Evolutionary conservation across 2,113 vertebrate species (phyloP), one percentile per base, ranked within the genome.

Genomic region (Syrrhaptes paradoxus): DNA sequence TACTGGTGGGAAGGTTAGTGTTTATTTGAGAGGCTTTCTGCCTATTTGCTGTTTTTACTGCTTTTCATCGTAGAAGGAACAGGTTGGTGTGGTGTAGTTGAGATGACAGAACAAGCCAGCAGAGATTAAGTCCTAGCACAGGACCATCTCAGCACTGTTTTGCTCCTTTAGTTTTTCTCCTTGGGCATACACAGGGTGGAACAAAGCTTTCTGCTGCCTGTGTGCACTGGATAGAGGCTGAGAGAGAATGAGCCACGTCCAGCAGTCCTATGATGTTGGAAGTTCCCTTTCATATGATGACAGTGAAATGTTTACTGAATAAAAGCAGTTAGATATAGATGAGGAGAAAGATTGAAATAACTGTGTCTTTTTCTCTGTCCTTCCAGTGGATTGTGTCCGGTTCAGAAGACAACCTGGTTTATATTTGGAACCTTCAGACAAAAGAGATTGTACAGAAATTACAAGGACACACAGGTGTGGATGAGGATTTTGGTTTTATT

Each of bases 371-470:
- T 55, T 58, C 48, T 91, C 58, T 91, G 31, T 15, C 21, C 28
- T 18, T 88, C 15, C 90, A 99, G 99, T 99, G 99, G 99, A 99
- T 99, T 1, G 99, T 99, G 90, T 99, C 99, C 0, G 99, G 99
- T 63, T 99, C 99, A 2, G 99, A 99, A 96, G 99, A 99, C 97
- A 99, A 99, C 98, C 98, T 99, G 97, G 99, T 99, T 89, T 99
- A 99, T 79, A 99, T 99, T 82, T 99, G 99, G 99, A 99, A 99
- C 98, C 98, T 99, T 91, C 99, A 99, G 98, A 99, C 99, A 5
- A 99, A 99, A 98, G 99, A 99, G 98, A 99, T 99, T 2, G 99
- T 99, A 92, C 99, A 99, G 98, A 99, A 99, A 91, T 97, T 99
- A 89, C 99, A 99, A 94, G 99, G 99, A 34, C 99, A 99, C 97